These are phyloP conservation scores for Chloropsis hardwickii DNA, from an alignment of 2,113 vertebrate species.

Conservation along the genomic window DNA sequence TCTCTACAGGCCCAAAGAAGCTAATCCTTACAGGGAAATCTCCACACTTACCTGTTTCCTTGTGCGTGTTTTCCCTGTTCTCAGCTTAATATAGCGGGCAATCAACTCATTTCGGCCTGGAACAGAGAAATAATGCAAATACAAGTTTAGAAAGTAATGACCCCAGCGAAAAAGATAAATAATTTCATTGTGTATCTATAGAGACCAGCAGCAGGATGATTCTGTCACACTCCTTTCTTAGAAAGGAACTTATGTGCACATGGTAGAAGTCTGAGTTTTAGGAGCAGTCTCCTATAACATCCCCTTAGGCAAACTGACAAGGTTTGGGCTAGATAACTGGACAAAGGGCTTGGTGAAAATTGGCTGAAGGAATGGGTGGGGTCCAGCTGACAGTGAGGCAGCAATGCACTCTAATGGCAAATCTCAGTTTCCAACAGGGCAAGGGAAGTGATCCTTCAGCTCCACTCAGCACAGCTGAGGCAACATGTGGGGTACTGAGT, in stretches of 20 bases:
- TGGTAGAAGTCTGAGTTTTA: background rate
- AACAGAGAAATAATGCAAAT: background rate
- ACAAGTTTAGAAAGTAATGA: background rate
- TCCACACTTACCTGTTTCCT: conserved; percentile 87
- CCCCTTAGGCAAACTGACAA: background rate
- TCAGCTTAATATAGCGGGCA: conserved; percentile 94
- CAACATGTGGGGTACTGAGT: background rate
- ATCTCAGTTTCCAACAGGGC: background rate
- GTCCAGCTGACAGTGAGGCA: background rate
- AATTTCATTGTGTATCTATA: background rate
- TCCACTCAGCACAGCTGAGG: background rate
- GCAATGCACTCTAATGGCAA: background rate
- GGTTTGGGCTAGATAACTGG: background rate
- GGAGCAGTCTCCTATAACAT: background rate
- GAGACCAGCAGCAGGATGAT: background rate
- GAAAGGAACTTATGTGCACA: background rate
- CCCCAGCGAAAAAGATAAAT: background rate
- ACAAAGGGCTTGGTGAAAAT: background rate
- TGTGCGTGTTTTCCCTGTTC: conserved; percentile 95
- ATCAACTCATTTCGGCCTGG: conserved; percentile 94
- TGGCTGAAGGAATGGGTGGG: fast-evolving
- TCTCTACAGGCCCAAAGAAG: background rate
- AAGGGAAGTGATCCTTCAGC: background rate
- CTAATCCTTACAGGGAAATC: background rate
- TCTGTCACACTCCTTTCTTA: background rate